Evolutionary conservation across 1,140 invertebrate species (phyloP).

Genomic region (Nasonia giraulti): DNA sequence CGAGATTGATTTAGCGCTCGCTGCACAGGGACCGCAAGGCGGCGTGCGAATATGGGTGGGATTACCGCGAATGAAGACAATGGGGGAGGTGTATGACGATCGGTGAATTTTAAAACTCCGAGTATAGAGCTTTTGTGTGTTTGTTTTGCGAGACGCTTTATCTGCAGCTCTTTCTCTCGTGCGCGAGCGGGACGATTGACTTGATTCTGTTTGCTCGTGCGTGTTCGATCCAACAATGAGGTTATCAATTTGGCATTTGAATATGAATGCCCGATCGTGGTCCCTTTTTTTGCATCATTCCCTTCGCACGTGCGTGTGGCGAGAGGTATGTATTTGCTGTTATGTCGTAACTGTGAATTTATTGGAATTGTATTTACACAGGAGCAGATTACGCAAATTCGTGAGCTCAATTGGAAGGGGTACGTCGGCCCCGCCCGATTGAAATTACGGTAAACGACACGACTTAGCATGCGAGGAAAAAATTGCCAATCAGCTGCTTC

Average conservation of each 20-base stretch:
- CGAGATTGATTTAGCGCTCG: slow-evolving; percentile 45
- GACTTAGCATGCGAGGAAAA: background rate
- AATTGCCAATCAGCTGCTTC: background rate
- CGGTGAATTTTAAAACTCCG: slow-evolving; percentile 30
- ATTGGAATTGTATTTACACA: background rate
- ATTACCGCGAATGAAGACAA: slow-evolving; percentile 40
- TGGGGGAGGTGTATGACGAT: background rate
- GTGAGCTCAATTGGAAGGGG: background rate
- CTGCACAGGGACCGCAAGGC: background rate
- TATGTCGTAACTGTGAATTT: background rate
- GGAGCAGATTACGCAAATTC: background rate
- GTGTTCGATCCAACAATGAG: too few relatives aligned
- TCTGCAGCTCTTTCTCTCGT: background rate
- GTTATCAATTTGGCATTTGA: background rate
- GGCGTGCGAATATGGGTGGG: background rate
- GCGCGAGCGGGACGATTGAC: too few relatives aligned
- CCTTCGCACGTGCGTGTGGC: too few relatives aligned
- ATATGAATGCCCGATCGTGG: background rate
- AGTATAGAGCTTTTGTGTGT: slow-evolving; percentile 6
- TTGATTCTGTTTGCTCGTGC: too few relatives aligned
- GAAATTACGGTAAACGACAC: background rate
- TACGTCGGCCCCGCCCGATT: background rate
- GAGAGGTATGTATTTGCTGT: background rate
- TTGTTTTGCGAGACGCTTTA: slow-evolving; percentile 5
- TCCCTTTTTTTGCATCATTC: background rate